phyloP scores from a whole-genome alignment of 2,113 vertebrate genomes.

The Muntiacus muntjak region DNA sequence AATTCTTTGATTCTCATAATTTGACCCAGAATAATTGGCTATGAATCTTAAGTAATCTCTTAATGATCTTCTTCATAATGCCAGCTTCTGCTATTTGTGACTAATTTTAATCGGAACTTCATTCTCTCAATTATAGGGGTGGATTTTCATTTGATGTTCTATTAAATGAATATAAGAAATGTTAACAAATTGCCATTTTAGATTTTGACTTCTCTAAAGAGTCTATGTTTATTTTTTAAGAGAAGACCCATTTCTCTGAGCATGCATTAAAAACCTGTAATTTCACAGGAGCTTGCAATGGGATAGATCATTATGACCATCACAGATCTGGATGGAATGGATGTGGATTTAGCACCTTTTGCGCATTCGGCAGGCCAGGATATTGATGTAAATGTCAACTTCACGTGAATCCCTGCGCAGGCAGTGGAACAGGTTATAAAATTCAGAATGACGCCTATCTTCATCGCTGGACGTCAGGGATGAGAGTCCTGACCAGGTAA shows the following conservation, averaged over 20 bases:
- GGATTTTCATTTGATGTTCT: background rate
- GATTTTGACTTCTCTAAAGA: background rate
- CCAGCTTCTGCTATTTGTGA: background rate
- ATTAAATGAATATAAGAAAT: background rate
- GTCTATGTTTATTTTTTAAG: background rate
- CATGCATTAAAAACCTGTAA: background rate
- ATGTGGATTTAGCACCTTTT: background rate
- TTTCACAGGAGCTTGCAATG: background rate
- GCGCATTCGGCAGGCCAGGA: background rate
- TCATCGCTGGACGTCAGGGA: background rate
- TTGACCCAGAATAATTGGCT: background rate
- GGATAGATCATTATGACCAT: background rate
- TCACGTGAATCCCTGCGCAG: background rate
- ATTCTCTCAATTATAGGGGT: background rate
- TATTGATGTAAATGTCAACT: background rate
- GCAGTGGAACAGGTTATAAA: background rate
- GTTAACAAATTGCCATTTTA: background rate
- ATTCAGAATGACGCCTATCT: background rate
- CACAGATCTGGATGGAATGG: background rate
- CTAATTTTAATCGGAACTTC: background rate
- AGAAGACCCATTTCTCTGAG: background rate
- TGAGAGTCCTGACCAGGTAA: background rate
- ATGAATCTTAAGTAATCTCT: background rate
- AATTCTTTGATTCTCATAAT: background rate
- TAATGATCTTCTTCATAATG: background rate